Percentiles rank a stretch among this genome's conserved stretches.
phyloP scores from a whole-genome alignment of 2,113 vertebrate genomes.

The Orcinus orca region DNA sequence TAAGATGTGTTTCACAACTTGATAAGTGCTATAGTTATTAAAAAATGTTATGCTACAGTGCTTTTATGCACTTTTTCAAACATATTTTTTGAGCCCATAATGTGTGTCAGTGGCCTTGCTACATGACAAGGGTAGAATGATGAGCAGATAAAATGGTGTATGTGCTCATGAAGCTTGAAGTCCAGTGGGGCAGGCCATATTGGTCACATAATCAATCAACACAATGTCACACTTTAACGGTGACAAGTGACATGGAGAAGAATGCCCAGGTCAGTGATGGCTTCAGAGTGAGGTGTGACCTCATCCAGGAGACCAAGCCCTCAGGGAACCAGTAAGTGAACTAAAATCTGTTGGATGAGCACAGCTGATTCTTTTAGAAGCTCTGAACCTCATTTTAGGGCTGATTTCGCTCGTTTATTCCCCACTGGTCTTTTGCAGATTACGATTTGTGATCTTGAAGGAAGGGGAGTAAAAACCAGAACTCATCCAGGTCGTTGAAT shows the following conservation, averaged over 20 bases:
- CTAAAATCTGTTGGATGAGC: neutral
- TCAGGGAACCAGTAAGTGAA: neutral
- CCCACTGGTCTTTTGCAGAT: neutral
- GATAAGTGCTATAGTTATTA: neutral
- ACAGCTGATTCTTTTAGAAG: neutral
- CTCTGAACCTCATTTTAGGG: neutral
- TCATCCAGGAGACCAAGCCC: fast-evolving
- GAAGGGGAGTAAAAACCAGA: neutral
- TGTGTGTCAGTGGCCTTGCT: too few species aligned
- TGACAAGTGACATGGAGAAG: neutral
- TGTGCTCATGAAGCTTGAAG: too few species aligned
- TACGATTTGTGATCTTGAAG: neutral
- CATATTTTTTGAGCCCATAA: too few species aligned
- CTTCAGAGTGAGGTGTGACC: too few species aligned
- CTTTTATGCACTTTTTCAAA: neutral
- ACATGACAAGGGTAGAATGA: neutral
- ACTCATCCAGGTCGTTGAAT: too few species aligned
- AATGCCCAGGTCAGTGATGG: fast-evolving
- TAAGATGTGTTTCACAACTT: neutral
- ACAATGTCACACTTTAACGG: too few species aligned
- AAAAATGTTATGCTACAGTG: fast-evolving
- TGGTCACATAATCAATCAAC: neutral
- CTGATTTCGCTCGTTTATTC: neutral
- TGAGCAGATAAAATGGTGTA: neutral
- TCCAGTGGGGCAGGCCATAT: neutral